A percentile compares a stretch with the other conserved stretches of the same genome.
Evolutionary conservation across 2,888 invertebrate species (phyloP).

Genomic region (Cryptus armator): DNA sequence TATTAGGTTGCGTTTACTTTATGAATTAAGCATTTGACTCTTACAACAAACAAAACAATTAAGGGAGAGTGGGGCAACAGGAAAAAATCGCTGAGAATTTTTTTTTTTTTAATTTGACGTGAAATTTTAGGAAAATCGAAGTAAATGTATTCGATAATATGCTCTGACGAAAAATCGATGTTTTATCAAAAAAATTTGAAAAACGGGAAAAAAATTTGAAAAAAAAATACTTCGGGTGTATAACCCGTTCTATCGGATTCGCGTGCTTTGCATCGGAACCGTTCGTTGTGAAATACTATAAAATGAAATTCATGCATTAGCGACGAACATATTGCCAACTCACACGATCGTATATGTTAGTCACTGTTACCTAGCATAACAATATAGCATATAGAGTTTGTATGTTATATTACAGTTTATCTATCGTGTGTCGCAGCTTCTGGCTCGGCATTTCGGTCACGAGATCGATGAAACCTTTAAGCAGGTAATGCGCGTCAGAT

Average conservation of each 20-base stretch:
- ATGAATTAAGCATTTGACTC: not conserved
- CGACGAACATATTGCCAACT: constrained; percentile 3
- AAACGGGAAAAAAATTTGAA: too few species aligned
- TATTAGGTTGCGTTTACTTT: not conserved
- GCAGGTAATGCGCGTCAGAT: constrained; percentile 44
- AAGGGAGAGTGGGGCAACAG: too few species aligned
- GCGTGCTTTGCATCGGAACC: constrained; percentile 1
- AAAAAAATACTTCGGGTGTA: too few species aligned
- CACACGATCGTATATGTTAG: constrained; percentile 14
- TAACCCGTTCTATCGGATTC: too few species aligned
- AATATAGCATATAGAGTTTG: too few species aligned
- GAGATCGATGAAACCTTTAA: constrained; percentile 72
- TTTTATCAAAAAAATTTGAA: too few species aligned
- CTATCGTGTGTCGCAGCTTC: constrained; percentile 26
- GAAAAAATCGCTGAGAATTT: too few species aligned
- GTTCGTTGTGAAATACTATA: constrained; percentile 39
- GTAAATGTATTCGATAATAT: too few species aligned
- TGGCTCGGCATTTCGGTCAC: constrained; percentile 56
- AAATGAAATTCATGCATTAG: constrained; percentile 35
- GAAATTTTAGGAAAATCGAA: too few species aligned
- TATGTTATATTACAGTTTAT: constrained; percentile 1
- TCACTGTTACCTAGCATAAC: too few species aligned
- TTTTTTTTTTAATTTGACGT: too few species aligned
- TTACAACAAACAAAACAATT: not conserved
- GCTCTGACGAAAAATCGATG: too few species aligned